Percentiles rank a stretch among this genome's conserved stretches.
phyloP scores from a whole-genome alignment of 2,113 vertebrate genomes.

The Siphamia tubifer region DNA sequence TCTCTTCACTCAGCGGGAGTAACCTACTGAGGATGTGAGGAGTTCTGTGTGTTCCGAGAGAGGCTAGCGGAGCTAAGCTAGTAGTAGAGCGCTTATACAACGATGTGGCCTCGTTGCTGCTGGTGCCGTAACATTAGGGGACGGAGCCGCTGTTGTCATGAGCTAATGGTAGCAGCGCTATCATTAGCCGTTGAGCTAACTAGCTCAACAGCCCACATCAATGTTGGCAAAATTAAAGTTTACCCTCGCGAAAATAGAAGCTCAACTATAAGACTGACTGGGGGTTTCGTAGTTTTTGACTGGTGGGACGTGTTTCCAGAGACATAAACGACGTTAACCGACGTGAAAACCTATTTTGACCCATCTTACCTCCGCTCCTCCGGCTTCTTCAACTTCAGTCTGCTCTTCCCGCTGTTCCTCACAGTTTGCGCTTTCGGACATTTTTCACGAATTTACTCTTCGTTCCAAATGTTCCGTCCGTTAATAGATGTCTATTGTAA shows the following conservation, averaged over 20 bases:
- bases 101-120: conserved; percentile 19
- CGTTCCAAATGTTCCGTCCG: background rate
- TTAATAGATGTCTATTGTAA: background rate
- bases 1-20: background rate
- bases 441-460: conserved; percentile 31
- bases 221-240: conserved; percentile 7
- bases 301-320: accelerated
- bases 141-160: background rate
- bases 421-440: conserved; percentile 74
- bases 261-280: accelerated
- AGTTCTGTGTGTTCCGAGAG: background rate
- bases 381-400: conserved; percentile 69
- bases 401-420: conserved; percentile 76
- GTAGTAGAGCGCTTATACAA: background rate
- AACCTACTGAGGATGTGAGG: background rate
- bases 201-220: background rate
- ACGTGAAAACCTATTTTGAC: conserved; percentile 11
- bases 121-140: conserved; percentile 6
- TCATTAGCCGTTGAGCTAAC: conserved; percentile 17
- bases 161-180: conserved; percentile 30
- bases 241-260: accelerated
- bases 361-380: conserved; percentile 76
- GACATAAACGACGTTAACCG: background rate
- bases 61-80: conserved; percentile 21
- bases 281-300: no score